Evolutionary conservation across 2,113 vertebrate genomes (phyloP), one percentile per base, ranked within the genome.

Genomic region (Chelonoidis abingdonii): DNA sequence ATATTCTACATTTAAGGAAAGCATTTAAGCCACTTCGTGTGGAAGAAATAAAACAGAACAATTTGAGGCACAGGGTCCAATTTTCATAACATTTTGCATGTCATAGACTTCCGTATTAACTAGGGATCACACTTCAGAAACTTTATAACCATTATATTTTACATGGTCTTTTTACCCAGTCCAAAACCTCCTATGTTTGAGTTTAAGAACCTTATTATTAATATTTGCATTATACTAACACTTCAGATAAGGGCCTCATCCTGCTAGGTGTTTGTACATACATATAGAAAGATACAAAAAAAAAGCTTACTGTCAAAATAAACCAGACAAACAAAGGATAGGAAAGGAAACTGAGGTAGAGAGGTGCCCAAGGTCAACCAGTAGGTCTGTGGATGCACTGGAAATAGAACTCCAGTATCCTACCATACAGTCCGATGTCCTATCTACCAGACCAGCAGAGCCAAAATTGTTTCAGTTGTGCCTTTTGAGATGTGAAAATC

Each of bases 1-100:
- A 95, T 93, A 96, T 95, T 97, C 95, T 91, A 88, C 59, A 84
- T 92, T 96, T 94, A 95, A 93, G 94, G 82, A 84, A 95, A 97
- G 47, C 24, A 88, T 93, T 92, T 94, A 44, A 90, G 69, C 1
- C 9, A 59, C 59, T 92, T 86, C 85, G 94, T 84, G 41, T 92
- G 87, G 95, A 87, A 95, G 94, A 94, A 95, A 76, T 44, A 92
- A 94, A 1, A 3, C 88, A 88, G 94, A 93, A 6, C 3, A 0
- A 47, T 59, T 29, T 1, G 1, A 65, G 35, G 24, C 0, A 1
- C 25, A 31, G 87, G 24, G 24, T 47, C 41, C 41, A 12, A 76
- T 76, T 76, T 76, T 76, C 75, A 47, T 41, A 27, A 76, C 75
- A 24, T 76, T 76, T 25, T 76, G 38, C 22, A 27, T 76, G 10